A percentile compares a stretch with the other conserved stretches of the same genome.
These are phyloP conservation scores for Eucriotettix oculatus DNA, from an alignment of 2,888 invertebrate species.

Conservation along the genomic window DNA sequence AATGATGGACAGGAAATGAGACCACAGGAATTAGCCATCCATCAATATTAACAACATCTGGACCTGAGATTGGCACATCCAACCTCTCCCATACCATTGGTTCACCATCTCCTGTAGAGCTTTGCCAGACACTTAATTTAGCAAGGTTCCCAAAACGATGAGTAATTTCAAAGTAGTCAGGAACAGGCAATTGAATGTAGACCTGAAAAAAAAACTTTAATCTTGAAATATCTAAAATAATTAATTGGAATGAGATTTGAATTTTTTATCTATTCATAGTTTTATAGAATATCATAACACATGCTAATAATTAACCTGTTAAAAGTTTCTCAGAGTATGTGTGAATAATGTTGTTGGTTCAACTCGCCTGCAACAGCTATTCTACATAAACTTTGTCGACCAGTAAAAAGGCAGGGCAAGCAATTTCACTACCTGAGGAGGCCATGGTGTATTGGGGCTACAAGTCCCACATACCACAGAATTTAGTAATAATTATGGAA, in stretches of 20 bases:
- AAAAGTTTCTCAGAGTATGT: too few relatives aligned
- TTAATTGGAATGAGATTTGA: not conserved
- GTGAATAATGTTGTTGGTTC: too few relatives aligned
- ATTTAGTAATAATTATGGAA: too few relatives aligned
- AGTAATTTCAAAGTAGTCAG: slow-evolving; percentile 15
- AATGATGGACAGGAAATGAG: slow-evolving; percentile 17
- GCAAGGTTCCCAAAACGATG: slow-evolving; percentile 8
- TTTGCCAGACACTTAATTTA: slow-evolving; percentile 16
- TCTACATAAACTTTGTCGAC: too few relatives aligned
- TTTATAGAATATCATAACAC: not conserved
- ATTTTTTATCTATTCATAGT: not conserved
- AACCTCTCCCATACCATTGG: slow-evolving; percentile 14
- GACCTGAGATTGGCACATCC: slow-evolving; percentile 9
- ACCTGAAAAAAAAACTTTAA: slow-evolving; percentile 2
- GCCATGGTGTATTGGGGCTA: too few relatives aligned
- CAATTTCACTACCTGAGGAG: too few relatives aligned
- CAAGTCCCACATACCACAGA: too few relatives aligned
- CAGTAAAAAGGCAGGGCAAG: too few relatives aligned
- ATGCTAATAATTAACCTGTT: too few relatives aligned
- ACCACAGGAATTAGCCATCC: slow-evolving; percentile 11
- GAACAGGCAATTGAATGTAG: slow-evolving; percentile 16
- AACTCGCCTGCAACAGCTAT: too few relatives aligned
- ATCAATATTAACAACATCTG: not conserved
- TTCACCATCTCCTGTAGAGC: slow-evolving; percentile 15
- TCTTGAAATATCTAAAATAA: not conserved